Evolutionary conservation across 2,113 vertebrate species (phyloP).

Genomic region (Ursus arctos): DNA sequence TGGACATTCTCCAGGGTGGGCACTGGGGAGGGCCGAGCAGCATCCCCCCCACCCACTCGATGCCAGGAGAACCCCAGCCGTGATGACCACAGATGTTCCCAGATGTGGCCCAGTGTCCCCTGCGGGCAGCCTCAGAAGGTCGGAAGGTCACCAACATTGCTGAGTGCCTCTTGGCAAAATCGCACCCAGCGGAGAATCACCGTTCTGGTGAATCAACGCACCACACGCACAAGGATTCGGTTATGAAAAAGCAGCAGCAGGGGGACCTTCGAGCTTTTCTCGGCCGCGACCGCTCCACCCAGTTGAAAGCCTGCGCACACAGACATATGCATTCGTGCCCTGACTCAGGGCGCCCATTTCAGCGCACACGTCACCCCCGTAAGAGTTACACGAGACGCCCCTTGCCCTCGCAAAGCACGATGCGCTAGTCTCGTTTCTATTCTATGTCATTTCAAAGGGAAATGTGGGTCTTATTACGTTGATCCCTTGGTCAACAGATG

Average conservation of each 20-base stretch:
- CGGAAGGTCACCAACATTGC: not conserved
- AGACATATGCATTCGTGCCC: accelerated
- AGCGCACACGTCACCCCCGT: not conserved
- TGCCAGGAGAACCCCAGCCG: not conserved
- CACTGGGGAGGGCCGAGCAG: not conserved
- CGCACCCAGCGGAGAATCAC: not conserved
- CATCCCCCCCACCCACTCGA: not conserved
- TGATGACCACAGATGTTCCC: not conserved
- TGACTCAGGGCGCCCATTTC: not conserved
- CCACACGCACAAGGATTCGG: not conserved
- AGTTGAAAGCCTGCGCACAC: not conserved
- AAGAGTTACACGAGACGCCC: not conserved
- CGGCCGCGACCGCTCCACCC: not conserved
- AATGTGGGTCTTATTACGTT: not conserved
- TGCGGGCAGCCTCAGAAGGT: not conserved
- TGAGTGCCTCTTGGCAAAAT: not conserved
- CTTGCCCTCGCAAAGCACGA: not conserved
- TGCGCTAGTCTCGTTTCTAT: too few relatives aligned
- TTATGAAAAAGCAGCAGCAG: not conserved
- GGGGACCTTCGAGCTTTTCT: not conserved
- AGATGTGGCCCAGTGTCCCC: not conserved
- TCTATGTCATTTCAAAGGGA: not conserved
- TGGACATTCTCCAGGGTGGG: not conserved
- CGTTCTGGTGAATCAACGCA: not conserved
- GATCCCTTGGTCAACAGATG: not conserved